Evolutionary conservation across 1,140 invertebrate genomes (phyloP), one percentile per base, ranked within the genome.

Genomic region (Hycleus phaleratus): DNA sequence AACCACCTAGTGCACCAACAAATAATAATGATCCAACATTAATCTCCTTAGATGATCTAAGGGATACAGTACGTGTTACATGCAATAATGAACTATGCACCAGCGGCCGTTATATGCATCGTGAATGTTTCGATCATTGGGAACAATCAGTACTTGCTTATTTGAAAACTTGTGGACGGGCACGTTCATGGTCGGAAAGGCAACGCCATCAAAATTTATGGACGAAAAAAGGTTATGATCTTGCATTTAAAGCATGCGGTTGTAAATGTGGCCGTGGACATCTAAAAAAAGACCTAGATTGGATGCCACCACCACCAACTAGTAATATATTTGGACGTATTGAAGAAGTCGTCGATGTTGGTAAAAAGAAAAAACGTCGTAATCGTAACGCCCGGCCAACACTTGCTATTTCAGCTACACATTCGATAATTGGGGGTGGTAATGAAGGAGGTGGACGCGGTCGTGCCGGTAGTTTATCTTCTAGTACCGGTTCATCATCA

Each of bases 171-270:
- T 93, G 89, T 75, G 92, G 92, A 9, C 77, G 93, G 11, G 93
- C 93, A 2, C 81, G 93, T 11, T 91, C 88, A 50, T 97, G 94
- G 94, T 93, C 91, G 25, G 93, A 97, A 72, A 82, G 92, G 46
- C 93, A 97, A 74, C 82, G 93, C 11, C 82, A 90, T 61, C 93
- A 97, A 76, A 95, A 97, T 72, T 77, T 98, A 53, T 98, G 95
- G 95, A 96, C 93, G 40, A 96, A 97, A 75, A 95, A 95, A 74
- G 94, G 93, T 9, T 97, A 96, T 77, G 94, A 98, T 74, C 76
- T 96, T 70, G 91, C 93, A 1, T 91, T 87, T 71, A 92, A 91
- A 71, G 88, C 93, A 44, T 90, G 93, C 81, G 84, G 88, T 64
- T 85, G 94, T 79, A 83, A 88, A 67, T 86, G 95, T 75, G 90